These are phyloP conservation scores for Euzetes globulus DNA, from an alignment of 2,888 invertebrate genomes.

Conservation along the genomic window DNA sequence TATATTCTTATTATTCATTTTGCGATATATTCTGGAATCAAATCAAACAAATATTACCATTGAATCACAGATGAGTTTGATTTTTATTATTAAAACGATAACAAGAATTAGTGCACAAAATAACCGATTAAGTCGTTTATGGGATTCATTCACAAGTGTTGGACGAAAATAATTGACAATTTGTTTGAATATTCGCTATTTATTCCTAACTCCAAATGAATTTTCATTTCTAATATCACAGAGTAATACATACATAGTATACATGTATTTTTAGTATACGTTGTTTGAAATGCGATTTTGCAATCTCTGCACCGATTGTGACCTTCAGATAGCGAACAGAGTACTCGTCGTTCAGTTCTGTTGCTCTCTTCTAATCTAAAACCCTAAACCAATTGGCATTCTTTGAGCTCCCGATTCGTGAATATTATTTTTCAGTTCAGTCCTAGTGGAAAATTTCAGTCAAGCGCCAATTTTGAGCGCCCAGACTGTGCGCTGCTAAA, in stretches of 20 bases:
- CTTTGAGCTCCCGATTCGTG: not conserved
- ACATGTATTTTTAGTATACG: not conserved
- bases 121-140: too few relatives aligned
- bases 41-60: not conserved
- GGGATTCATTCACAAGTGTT: not conserved
- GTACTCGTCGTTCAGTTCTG: not conserved
- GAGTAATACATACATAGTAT: not conserved
- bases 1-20: too few relatives aligned
- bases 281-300: not conserved
- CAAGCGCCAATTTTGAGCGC: slow-evolving; percentile 3
- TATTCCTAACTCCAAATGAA: not conserved
- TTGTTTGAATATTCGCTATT: not conserved
- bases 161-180: not conserved
- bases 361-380: too few relatives aligned
- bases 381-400: slow-evolving; percentile 3
- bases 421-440: not conserved
- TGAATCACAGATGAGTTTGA: too few relatives aligned
- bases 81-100: too few relatives aligned
- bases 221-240: not conserved
- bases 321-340: not conserved
- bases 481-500: too few relatives aligned
- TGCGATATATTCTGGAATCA: not conserved
- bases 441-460: not conserved
- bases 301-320: slow-evolving; percentile 2
- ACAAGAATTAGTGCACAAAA: too few relatives aligned